Percentiles rank a stretch among this genome's conserved stretches.
Conservation (phyloP, 2,113 vertebrate genomes). For the Dipodomys merriami region DNA sequence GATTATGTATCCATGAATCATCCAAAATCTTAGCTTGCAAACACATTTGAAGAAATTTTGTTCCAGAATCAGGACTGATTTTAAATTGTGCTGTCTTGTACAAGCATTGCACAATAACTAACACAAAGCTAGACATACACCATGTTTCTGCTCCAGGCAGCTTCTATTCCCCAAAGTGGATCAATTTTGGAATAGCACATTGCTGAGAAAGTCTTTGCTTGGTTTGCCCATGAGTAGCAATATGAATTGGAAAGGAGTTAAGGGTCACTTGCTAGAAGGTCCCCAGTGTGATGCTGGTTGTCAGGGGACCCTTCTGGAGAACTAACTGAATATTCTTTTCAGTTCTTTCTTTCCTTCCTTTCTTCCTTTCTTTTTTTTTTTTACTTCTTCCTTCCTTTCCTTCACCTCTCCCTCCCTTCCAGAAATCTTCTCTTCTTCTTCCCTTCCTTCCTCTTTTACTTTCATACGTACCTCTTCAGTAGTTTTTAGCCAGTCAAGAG, state of each 20-base stretch:
- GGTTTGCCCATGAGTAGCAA: conserved; percentile 57
- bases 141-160: background rate
- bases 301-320: conserved; percentile 54
- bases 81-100: background rate
- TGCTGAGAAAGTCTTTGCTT: conserved; percentile 51
- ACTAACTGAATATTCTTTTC: conserved; percentile 40
- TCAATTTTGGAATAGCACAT: background rate
- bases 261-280: conserved; percentile 30
- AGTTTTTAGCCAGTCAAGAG: background rate
- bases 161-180: background rate
- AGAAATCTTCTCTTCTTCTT: background rate
- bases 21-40: background rate
- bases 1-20: background rate
- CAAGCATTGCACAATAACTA: background rate
- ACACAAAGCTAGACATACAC: background rate
- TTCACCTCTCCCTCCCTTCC: too few species aligned
- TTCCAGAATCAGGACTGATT: background rate
- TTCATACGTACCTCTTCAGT: too few species aligned
- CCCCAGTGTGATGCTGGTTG: background rate
- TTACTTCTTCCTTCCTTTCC: background rate
- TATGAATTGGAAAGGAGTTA: conserved; percentile 73
- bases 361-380: background rate
- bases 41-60: background rate
- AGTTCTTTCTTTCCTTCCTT: background rate
- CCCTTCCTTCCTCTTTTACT: background rate